A percentile compares a stretch with the other conserved stretches of the same genome.
Evolutionary conservation across 2,888 invertebrate genomes (phyloP).

Genomic region (Hylaea fasciaria): DNA sequence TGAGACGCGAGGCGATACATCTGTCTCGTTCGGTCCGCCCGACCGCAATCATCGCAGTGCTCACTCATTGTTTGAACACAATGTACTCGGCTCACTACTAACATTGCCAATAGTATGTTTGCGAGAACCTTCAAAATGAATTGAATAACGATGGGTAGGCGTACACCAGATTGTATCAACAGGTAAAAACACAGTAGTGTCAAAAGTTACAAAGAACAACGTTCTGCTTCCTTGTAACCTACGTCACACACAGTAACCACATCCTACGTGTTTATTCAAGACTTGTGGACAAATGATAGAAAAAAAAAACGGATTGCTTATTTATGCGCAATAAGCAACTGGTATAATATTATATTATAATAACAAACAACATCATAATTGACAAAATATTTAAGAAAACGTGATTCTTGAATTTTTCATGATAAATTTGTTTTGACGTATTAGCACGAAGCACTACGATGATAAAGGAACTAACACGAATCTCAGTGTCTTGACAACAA

Average conservation of each 20-base stretch:
- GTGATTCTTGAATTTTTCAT: not conserved
- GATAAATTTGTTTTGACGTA: no score
- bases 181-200: conserved; percentile 20
- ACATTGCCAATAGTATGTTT: conserved; percentile 46
- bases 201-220: not conserved
- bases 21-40: conserved; percentile 72
- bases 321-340: conserved; percentile 1
- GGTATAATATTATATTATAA: no score
- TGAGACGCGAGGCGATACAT: conserved; percentile 56
- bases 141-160: conserved; percentile 42
- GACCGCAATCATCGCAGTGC: conserved; percentile 62
- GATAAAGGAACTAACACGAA: conserved; percentile 14
- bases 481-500: conserved; percentile 5
- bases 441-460: conserved; percentile 3
- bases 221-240: not conserved
- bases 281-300: not conserved
- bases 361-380: not conserved
- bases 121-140: conserved; percentile 36
- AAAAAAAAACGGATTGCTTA: not conserved
- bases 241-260: not conserved
- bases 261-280: no score
- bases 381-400: conserved; percentile 10
- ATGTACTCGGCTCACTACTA: conserved; percentile 50
- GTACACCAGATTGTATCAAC: conserved; percentile 36
- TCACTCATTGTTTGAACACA: conserved; percentile 70